Evolutionary conservation across 1,140 invertebrate species (phyloP).

Genomic region (Stegodyphus mimosarum): DNA sequence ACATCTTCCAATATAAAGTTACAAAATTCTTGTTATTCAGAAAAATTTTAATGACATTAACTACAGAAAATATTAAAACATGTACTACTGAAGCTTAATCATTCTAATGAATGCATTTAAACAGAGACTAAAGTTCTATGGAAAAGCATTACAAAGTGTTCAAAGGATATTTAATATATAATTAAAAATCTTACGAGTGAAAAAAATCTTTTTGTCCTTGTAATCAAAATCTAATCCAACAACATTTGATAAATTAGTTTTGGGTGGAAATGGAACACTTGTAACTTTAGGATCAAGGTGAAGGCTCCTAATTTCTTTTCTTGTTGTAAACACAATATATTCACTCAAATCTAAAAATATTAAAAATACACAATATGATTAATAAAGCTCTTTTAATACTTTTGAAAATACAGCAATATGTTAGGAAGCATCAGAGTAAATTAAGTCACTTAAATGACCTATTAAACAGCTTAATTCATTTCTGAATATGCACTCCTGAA

Average conservation of each 20-base stretch:
- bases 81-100: too few species aligned
- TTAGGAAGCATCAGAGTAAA: too few species aligned
- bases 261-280: constrained; percentile 84
- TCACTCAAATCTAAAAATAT: constrained; percentile 73
- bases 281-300: constrained; percentile 84
- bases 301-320: constrained; percentile 89
- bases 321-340: constrained; percentile 89
- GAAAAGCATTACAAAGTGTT: too few species aligned
- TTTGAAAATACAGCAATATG: too few species aligned
- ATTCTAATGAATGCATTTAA: too few species aligned
- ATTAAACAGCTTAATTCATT: not conserved
- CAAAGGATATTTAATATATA: too few species aligned
- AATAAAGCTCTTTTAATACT: not conserved
- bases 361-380: not conserved
- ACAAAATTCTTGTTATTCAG: too few species aligned
- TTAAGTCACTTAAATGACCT: too few species aligned
- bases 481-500: not conserved
- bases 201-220: constrained; percentile 82
- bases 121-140: too few species aligned
- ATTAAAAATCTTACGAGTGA: constrained; percentile 76
- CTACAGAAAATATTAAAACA: too few species aligned
- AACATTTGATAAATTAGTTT: constrained; percentile 93
- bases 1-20: too few species aligned
- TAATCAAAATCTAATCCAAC: constrained; percentile 97
- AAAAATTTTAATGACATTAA: too few species aligned